Evolutionary conservation across 30 jellyfish, hydroid and myxozoan genomes (phyloP), one percentile per base, ranked within the genome.

Genomic region (Cassiopea andromeda): DNA sequence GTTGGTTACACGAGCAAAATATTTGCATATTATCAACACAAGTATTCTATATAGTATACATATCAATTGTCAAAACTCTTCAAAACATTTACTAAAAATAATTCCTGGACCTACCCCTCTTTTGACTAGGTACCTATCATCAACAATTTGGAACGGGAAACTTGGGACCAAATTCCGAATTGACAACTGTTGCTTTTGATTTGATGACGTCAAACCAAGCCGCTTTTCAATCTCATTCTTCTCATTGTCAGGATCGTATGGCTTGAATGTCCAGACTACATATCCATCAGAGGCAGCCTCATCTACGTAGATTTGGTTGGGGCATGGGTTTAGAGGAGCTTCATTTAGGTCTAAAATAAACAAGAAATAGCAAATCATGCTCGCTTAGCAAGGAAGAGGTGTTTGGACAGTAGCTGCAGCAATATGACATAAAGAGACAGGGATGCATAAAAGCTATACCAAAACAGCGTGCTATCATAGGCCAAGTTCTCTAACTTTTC

Each of bases 181-280:
- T 2, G 83, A 10, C 60, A 89, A 59, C 2, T 4, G n/a, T 61
- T 89, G 96, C 75, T 89, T 89, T 18, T 78, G 84, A 27, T 57
- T 60, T 43, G 72, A 38, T 4, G 91, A 64, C 16, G 84, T 27
- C 88, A 60, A 46, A 10, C 91, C 91, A 6, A 64, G 81, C 50
- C 84, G 44, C 60, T 12, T 88, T 1, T 69, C 87, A 4, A 18
- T 74, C 45, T 90, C 90, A 27, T 90, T 73, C 73, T 77, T 87
- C 27, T 90, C 97, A 80, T 90, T 90, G 74, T 90, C 97, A 1
- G 97, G 97, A 75, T 90, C 97, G 50, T 44, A 48, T 64, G 90
- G 86, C 1, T 7, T 38, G 87, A 82, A 82, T 1, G 90, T 61
- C 90, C 90, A 84, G 64, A 90, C 86, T 2, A 79, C 91, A 46